A percentile compares a stretch with the other conserved stretches of the same genome.
Conservation (phyloP, 2,113 vertebrate genomes). For the Oryzias woworae region DNA sequence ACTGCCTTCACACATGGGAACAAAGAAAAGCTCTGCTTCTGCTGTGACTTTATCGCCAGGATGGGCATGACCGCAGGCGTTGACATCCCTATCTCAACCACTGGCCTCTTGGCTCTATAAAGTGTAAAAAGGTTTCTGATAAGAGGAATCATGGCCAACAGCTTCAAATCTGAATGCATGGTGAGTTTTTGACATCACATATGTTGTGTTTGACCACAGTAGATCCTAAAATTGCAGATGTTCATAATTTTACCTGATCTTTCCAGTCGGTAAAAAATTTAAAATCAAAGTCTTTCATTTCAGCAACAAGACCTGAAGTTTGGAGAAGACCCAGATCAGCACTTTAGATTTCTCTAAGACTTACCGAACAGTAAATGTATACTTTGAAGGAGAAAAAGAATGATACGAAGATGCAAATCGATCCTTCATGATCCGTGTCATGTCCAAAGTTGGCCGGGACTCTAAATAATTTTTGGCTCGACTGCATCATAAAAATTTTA, state of each 20-base stretch:
- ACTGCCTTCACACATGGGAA: slow-evolving; percentile 52
- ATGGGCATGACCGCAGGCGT: slow-evolving; percentile 68
- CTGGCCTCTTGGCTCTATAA: slow-evolving; percentile 38
- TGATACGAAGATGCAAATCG: no score
- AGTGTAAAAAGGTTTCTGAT: slow-evolving; percentile 62
- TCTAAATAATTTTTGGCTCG: no score
- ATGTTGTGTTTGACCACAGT: slow-evolving; percentile 17
- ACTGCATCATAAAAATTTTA: neutral
- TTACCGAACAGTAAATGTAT: no score
- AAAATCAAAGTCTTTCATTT: neutral
- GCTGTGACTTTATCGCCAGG: slow-evolving; percentile 65
- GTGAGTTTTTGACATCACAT: slow-evolving; percentile 14
- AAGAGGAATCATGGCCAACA: slow-evolving; percentile 29
- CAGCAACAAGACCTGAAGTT: neutral
- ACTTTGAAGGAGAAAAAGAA: no score
- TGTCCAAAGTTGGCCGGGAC: no score
- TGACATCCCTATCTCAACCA: slow-evolving; percentile 45
- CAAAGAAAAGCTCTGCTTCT: slow-evolving; percentile 34
- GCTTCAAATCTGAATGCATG: slow-evolving; percentile 31
- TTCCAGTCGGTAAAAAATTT: neutral
- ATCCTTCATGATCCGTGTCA: no score
- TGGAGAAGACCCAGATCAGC: neutral
- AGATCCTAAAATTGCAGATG: slow-evolving; percentile 2
- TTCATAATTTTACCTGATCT: neutral
- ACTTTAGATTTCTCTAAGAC: neutral